Evolutionary conservation across 1,140 invertebrate genomes (phyloP), one percentile per base, ranked within the genome.

Genomic region (Amphibalanus amphitrite): DNA sequence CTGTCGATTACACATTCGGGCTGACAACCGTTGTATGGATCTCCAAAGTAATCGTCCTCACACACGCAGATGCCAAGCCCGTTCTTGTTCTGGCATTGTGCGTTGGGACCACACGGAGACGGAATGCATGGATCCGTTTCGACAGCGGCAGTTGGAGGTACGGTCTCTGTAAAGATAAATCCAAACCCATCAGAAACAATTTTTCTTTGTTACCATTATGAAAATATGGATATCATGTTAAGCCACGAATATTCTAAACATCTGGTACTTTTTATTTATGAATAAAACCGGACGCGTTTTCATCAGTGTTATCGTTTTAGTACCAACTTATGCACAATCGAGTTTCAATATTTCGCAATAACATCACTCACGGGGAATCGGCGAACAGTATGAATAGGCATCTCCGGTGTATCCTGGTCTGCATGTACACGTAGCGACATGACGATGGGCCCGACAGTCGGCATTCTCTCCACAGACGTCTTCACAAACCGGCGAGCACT

Each of bases 371-470:
- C 38, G 38, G 38, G 38, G 38, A 8, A 38, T 38, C 17, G 38
- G 38, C 6, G 38, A 38, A 38, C 38, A 38, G 38, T 38, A 38
- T 17, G 38, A 38, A 17, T 38, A 38, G 38, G 90, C 88, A 84
- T 91, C 88, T 72, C 90, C 90, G 3, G 85, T 85, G 78, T 85
- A 91, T 47, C 89, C 90, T 68, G 85, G 82, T 6, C 87, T 87
- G 81, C 92, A 95, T 29, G 59, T 65, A 69, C 76, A 77, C 26
- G 67, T 69, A n/a, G 75, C 73, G 6, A 67, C 70, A 40, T 72
- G 33, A 17, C 40, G 47, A 25, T 71, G 23, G 29, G 70, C 73
- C 0, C 26, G 76, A 71, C 85, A 86, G 17, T 84, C 77, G 0
- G 85, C 81, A 75, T 86, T 85, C 0, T 81, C 81, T 30, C 85